Evolutionary conservation across 2,113 vertebrate species (phyloP), one percentile per base, ranked within the genome.

Genomic region (Sylvietta virens): DNA sequence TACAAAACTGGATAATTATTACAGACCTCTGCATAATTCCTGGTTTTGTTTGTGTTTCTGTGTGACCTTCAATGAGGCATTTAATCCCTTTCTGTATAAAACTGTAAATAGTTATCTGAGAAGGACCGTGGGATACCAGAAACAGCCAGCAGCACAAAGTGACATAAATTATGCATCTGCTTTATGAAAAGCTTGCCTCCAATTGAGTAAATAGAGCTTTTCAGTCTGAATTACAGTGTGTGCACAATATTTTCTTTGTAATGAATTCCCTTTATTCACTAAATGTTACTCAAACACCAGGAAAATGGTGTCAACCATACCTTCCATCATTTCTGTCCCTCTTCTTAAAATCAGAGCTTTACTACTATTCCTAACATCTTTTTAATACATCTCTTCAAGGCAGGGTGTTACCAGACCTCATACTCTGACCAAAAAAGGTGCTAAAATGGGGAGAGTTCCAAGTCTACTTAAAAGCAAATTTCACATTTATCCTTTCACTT

Each of bases 141-240:
- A 93, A 78, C 31, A 85, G 61, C 84, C 48, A 92, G 47, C 27
- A 94, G 58, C 61, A 95, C 88, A 76, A 92, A 42, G 69, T 74
- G 69, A 84, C 51, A 86, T 92, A 86, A 92, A 94, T 94, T 91
- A 95, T 89, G 92, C 51, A 91, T 67, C 50, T 87, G 30, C 37
- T 84, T 79, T 91, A 84, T 81, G 28, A 92, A 95, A 95, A 94
- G 27, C 48, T 86, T 90, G 65, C 40, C 21, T 94, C 57, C 83
- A 84, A 40, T 66, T 93, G 88, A 93, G 65, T 71, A 94, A 95
- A 95, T 17, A 92, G 69, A 91, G 69, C 27, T 92, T 90, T 95
- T 72, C 54, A 50, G 9, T 45, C 40, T 57, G 85, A 93, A 90
- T 80, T 88, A 83, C 1, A 76, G 30, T 23, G 26, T 37, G 48